phyloP scores from a whole-genome alignment of 2,888 invertebrate species.

The Norana najaformis region DNA sequence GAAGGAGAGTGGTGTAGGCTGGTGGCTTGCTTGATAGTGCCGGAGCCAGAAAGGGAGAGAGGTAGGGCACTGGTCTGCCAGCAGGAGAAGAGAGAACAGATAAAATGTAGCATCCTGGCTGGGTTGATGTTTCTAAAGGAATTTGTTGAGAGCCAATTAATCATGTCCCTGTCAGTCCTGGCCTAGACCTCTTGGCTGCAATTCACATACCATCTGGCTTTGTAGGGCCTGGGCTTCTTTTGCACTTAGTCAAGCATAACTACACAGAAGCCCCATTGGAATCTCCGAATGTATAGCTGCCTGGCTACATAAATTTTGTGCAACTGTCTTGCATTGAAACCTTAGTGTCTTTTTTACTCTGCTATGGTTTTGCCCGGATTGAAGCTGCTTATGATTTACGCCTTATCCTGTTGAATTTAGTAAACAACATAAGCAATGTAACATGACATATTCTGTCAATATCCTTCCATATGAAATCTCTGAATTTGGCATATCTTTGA shows the following conservation, averaged over 20 bases:
- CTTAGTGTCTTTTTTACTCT: background rate
- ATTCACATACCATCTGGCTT: conserved; percentile 24
- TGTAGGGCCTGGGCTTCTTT: conserved; percentile 9
- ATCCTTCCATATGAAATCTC: background rate
- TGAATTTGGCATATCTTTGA: no score
- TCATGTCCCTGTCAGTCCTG: conserved; percentile 19
- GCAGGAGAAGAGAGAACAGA: conserved; percentile 19
- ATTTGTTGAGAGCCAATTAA: conserved; percentile 22
- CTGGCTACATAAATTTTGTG: conserved; percentile 13
- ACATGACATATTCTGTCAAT: background rate
- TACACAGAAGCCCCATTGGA: background rate
- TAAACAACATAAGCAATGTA: background rate
- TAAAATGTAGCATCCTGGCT: conserved; percentile 23
- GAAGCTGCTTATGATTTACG: conserved; percentile 5
- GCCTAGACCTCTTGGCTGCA: conserved; percentile 24
- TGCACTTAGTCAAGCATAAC: conserved; percentile 22
- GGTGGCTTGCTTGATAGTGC: background rate
- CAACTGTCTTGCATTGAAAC: conserved; percentile 6
- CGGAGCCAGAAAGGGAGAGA: background rate
- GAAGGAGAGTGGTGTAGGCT: background rate
- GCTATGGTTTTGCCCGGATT: background rate
- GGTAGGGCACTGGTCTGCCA: background rate
- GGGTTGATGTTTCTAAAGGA: conserved; percentile 25
- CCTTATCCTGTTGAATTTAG: conserved; percentile 5
- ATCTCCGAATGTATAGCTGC: background rate